Percentiles rank a stretch among this genome's conserved stretches.
These are phyloP conservation scores for Chlorodrepanis virens DNA, from an alignment of 2,113 vertebrate genomes.

Conservation along the genomic window DNA sequence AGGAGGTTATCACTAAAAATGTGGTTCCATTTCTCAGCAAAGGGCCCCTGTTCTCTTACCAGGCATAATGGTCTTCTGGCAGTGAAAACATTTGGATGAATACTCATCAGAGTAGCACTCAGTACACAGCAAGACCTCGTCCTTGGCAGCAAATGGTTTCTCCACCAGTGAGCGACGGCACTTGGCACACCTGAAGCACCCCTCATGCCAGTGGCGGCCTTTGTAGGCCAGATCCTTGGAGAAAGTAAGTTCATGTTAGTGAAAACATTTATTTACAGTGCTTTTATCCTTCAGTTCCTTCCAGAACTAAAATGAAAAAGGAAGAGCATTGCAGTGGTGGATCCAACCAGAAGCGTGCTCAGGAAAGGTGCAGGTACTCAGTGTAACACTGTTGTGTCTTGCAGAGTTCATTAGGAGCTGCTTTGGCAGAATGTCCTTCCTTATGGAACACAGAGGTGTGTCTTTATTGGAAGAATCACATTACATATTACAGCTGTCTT, in stretches of 20 bases:
- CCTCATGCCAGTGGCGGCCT: slow-evolving; percentile 79
- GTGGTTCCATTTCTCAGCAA: neutral
- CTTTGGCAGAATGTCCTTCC: neutral
- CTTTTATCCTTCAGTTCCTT: neutral
- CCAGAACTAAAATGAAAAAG: neutral
- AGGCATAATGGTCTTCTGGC: slow-evolving; percentile 81
- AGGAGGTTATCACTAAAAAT: neutral
- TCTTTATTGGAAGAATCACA: neutral
- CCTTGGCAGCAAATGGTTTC: slow-evolving; percentile 81
- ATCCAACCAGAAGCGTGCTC: neutral
- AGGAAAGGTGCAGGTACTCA: neutral
- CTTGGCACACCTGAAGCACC: slow-evolving; percentile 78
- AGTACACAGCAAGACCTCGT: slow-evolving; percentile 75
- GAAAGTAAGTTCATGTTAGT: slow-evolving; percentile 41
- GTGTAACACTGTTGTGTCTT: neutral
- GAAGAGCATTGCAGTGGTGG: neutral
- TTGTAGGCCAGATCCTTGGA: slow-evolving; percentile 80
- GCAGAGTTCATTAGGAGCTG: neutral
- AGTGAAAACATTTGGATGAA: slow-evolving; percentile 80
- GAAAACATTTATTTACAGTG: neutral
- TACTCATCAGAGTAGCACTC: slow-evolving; percentile 80
- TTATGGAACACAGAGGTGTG: neutral
- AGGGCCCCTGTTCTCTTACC: slow-evolving; percentile 63
- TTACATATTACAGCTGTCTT: neutral
- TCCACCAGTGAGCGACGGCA: slow-evolving; percentile 75